Base-by-base conservation (phyloP, 2,797 vertebrate species). In the Cirrhinus molitorella region DNA sequence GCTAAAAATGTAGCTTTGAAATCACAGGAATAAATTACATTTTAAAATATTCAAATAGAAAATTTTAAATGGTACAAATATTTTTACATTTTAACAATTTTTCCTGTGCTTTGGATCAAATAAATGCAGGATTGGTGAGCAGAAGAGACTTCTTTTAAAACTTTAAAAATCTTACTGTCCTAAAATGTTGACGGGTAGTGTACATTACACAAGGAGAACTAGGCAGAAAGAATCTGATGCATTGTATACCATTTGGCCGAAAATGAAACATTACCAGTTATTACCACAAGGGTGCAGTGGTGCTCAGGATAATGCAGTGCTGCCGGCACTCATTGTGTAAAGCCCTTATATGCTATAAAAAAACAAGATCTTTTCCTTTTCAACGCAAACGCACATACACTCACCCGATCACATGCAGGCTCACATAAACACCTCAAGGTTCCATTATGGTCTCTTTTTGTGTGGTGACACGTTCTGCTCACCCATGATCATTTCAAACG, bases 251-350 rank as follows among this genome's bases (percentile, higher is more conserved):
- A 73, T 59, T 13, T 47, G 45, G 14, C 43, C 25, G 43, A 1
- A 23, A 37, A 37, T 63, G 0, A 23, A 66, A 67, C 66, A 78
- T 83, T 78, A 40, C 23, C 53, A 40, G n/a, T 17, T 21, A 25
- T 78, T 21, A 67, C 90, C 94, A 92, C 71, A 89, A 92, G 93
- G 85, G 92, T 90, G 93, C 93, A 93, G 90, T 91, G 87, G 5
- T 83, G 16, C 1, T 55, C 11, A 70, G 67, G 13, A n/a, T 71
- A 87, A 79, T 66, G 47, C 43, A 19, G 74, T 17, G n/a, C 23
- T 11, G 23, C 31, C 37, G 1, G 79, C 3, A 43, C 80, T 73
- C 49, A 19, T 14, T 70, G 68, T 51, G 34, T 57, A 31, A 73
- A 25, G 34, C 23, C 14, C 34, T 51, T 65, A 79, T 47, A 78